A percentile compares a stretch with the other conserved stretches of the same genome.
Evolutionary conservation across 2,888 invertebrate genomes (phyloP).

Genomic region (Melieria picta): DNA sequence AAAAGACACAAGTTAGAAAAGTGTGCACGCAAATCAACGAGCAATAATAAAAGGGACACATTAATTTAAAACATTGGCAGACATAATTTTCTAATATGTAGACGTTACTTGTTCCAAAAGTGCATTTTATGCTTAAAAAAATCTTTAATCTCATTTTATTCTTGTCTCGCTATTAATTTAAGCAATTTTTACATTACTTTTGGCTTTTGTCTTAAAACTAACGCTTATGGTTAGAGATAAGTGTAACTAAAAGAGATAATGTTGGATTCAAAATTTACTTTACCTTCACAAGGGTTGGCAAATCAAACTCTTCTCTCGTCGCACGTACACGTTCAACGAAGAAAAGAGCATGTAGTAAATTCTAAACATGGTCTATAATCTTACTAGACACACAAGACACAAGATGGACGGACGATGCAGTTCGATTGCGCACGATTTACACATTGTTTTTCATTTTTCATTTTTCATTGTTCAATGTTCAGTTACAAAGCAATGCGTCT

Average conservation of each 20-base stretch:
- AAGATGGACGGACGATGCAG: conserved; percentile 29
- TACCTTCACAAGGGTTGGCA: conserved; percentile 34
- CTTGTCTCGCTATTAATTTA: not conserved
- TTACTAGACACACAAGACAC: conserved; percentile 26
- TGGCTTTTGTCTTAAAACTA: conserved; percentile 1
- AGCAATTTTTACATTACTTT: conserved; percentile 10
- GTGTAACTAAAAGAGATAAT: conserved; percentile 25
- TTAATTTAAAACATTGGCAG: no score
- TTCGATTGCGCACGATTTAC: conserved; percentile 20
- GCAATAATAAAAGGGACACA: no score
- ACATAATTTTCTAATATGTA: no score
- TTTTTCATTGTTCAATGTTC: no score
- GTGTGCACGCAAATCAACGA: conserved; percentile 27
- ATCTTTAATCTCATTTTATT: not conserved
- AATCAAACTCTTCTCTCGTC: conserved; percentile 40
- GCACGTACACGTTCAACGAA: conserved; percentile 32
- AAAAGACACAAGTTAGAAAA: conserved; percentile 39
- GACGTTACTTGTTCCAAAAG: not conserved
- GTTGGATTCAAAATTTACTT: conserved; percentile 38
- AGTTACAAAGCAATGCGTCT: conserved; percentile 13
- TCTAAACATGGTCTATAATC: conserved; percentile 28
- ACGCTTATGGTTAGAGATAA: conserved; percentile 26
- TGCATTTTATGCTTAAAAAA: conserved; percentile 12
- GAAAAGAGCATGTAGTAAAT: conserved; percentile 42
- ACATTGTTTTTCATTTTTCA: not conserved